Conservation (phyloP, 2,888 invertebrate species). For the Clepsis dumicolana region DNA sequence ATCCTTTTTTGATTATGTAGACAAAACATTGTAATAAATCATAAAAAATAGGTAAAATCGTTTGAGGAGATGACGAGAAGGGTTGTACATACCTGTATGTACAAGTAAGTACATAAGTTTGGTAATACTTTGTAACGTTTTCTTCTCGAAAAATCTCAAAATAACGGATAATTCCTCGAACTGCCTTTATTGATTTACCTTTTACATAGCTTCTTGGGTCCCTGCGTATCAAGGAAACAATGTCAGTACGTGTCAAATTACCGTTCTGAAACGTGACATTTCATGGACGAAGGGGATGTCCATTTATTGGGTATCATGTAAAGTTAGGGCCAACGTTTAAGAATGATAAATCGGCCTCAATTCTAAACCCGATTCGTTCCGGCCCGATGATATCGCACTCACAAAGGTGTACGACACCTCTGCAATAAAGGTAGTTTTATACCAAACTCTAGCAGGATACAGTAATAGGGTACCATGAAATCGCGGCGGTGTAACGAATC, state of each 20-base stretch:
- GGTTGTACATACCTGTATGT: no score
- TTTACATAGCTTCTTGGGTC: conserved; percentile 2
- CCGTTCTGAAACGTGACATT: conserved; percentile 77
- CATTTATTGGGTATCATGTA: conserved; percentile 73
- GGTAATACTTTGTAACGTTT: no score
- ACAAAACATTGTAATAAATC: no score
- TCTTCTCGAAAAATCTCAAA: neutral
- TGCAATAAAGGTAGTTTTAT: conserved; percentile 51
- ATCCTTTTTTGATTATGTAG: no score
- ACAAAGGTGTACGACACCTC: conserved; percentile 76
- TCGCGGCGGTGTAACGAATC: conserved; percentile 79
- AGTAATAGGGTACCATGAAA: conserved; percentile 82
- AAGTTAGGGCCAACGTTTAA: conserved; percentile 72
- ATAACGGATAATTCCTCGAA: neutral
- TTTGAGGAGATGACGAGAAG: no score
- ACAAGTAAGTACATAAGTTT: no score
- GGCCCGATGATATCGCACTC: conserved; percentile 61
- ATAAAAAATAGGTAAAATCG: no score
- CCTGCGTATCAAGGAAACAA: conserved; percentile 29
- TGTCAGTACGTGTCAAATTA: conserved; percentile 63
- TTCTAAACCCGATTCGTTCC: conserved; percentile 82
- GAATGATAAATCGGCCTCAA: conserved; percentile 81
- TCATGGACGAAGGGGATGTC: conserved; percentile 73
- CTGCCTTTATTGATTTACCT: neutral
- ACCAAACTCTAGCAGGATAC: conserved; percentile 58